Base-by-base conservation (phyloP, 2,888 invertebrate species). In the Mythimna loreyi region DNA sequence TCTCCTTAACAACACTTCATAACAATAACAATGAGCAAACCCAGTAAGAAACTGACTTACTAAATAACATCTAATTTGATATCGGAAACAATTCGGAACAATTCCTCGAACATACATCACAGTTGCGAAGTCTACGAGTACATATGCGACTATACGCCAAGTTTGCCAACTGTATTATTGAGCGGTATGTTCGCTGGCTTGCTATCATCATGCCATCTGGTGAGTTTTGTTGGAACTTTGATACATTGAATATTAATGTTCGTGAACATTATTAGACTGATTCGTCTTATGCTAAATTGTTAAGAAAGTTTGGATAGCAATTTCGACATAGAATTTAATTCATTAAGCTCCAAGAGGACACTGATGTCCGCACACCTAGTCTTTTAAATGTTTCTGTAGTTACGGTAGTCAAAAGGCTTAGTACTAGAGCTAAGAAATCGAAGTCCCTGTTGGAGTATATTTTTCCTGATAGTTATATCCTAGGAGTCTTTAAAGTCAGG, bases 51-150 rank as follows among this genome's bases (percentile, higher is more conserved):
- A 63, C 36, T 60, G 75, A 80, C 75, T 80, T 58, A 66, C 50
- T 66, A 67, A 78, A 75, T 80, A 80, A 72, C 78, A 76, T 76
- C 80, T 80, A 72, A 80, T 80, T 79, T 68, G 68, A 67, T 76
- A 76, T 77, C 68, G 66, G 40, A 57, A 75, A 75, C 66, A 75
- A 70, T 78, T 76, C 68, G 36, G 60, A 79, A 79, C 77, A 79
- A 72, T 66, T 63, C 47, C 60, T 57, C 21, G 21, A 75, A 79
- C 75, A 79, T 75, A 79, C 75, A 69, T 75, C 45, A 49, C 33
- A 63, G 45, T 74, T 69, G 65, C 49, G 56, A 78, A 69, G 66
- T 75, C 21, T 57, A 78, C 61, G 67, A 53, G 61, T 66, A 21
- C 49, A 58, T 56, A 56, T 56, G 60, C 25, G 62, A 80, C 40